Conservation (phyloP, 2,797 vertebrate genomes). For the Lagodon rhomboides region DNA sequence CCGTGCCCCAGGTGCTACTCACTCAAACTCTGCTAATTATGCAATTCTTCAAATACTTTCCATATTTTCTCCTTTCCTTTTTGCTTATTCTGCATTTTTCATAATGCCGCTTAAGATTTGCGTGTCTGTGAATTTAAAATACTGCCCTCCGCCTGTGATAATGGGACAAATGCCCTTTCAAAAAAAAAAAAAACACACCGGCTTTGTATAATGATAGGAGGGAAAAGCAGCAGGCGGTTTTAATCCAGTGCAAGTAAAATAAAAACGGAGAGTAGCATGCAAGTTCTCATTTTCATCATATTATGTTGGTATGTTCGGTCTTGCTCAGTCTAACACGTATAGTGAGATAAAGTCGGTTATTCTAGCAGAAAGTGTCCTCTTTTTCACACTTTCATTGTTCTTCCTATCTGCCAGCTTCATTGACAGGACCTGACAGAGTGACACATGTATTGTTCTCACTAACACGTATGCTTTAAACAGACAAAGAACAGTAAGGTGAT, state of each 20-base stretch:
- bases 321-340: neutral
- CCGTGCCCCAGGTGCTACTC: constrained; percentile 50
- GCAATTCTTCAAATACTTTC: constrained; percentile 22
- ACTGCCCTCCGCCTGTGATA: constrained; percentile 23
- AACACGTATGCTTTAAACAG: constrained; percentile 13
- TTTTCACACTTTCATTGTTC: constrained; percentile 3
- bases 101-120: constrained; percentile 23
- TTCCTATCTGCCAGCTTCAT: constrained; percentile 11
- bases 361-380: neutral
- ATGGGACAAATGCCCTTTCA: constrained; percentile 48
- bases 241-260: neutral
- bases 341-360: neutral
- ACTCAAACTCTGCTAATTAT: constrained; percentile 50
- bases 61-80: constrained; percentile 13
- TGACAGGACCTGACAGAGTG: constrained; percentile 20
- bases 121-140: neutral
- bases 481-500: neutral
- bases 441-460: constrained; percentile 35
- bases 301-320: neutral
- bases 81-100: constrained; percentile 46
- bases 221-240: constrained; percentile 14
- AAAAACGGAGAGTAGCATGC: neutral
- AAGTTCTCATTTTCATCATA: constrained; percentile 4
- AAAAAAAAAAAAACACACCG: constrained; percentile 29
- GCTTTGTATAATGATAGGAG: constrained; percentile 30